Conservation (phyloP, 2,797 vertebrate species). For the Hapalemur alaotrensis region DNA sequence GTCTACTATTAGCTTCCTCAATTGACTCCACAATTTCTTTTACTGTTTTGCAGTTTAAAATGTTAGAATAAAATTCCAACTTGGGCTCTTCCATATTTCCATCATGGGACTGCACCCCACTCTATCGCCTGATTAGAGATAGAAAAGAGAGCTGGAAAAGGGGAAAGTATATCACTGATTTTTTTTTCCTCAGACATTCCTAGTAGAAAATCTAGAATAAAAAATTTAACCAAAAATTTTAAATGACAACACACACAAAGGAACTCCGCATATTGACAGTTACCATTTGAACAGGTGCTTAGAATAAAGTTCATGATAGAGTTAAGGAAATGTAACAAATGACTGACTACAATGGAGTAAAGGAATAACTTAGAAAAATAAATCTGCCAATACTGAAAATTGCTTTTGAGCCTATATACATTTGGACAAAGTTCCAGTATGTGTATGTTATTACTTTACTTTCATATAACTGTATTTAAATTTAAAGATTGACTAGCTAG, state of each 20-base stretch:
- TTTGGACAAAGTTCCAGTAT: background rate
- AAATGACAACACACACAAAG: background rate
- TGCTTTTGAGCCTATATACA: background rate
- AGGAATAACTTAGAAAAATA: background rate
- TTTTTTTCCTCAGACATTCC: background rate
- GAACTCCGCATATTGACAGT: background rate
- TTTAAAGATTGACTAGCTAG: background rate
- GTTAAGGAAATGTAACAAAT: background rate
- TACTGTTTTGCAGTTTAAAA: conserved; percentile 41
- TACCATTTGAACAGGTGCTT: background rate
- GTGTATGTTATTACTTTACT: background rate
- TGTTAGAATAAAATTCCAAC: conserved; percentile 26
- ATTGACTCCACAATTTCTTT: conserved; percentile 62
- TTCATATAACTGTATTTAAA: background rate
- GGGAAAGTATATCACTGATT: background rate
- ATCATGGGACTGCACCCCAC: background rate
- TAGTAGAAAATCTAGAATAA: background rate
- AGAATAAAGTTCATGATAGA: background rate
- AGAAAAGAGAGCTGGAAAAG: background rate
- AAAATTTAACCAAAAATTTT: background rate
- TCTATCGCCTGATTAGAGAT: background rate
- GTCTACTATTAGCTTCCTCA: background rate
- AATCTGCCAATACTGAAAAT: background rate
- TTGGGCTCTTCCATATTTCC: background rate
- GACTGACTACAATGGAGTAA: background rate